Evolutionary conservation across 2,113 vertebrate genomes (phyloP).

Genomic region (Gobio gobio): DNA sequence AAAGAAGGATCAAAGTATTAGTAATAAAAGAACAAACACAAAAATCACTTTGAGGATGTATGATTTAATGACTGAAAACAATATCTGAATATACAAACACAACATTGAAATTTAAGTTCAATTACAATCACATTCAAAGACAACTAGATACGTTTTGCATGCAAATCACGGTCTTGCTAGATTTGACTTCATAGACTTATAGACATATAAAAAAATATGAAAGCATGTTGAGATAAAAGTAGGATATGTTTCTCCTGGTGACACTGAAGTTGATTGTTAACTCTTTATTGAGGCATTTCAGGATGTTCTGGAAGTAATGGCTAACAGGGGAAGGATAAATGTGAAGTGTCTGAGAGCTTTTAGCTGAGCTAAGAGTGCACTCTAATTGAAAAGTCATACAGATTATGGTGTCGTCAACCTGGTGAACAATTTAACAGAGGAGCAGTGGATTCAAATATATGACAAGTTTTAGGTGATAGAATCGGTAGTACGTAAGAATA

Average conservation of each 20-base stretch:
- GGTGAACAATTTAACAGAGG: constrained; percentile 20
- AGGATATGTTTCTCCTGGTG: not conserved
- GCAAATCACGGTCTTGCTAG: not conserved
- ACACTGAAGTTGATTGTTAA: not conserved
- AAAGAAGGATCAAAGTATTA: not conserved
- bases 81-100: constrained; percentile 17
- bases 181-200: not conserved
- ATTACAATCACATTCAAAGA: constrained; percentile 3
- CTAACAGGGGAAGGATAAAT: constrained; percentile 22
- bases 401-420: not conserved
- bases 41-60: constrained; percentile 34
- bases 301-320: not conserved
- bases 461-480: not conserved
- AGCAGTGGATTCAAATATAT: not conserved
- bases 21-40: constrained; percentile 31
- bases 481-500: not conserved
- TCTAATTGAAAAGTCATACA: constrained; percentile 12
- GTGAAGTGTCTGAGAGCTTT: constrained; percentile 10
- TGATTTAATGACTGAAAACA: constrained; percentile 43
- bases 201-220: not conserved
- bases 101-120: not conserved
- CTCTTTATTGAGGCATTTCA: not conserved
- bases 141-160: not conserved
- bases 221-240: not conserved
- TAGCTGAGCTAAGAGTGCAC: constrained; percentile 13